These are phyloP conservation scores for Mallotus villosus DNA, from an alignment of 2,797 vertebrate species.

Conservation along the genomic window DNA sequence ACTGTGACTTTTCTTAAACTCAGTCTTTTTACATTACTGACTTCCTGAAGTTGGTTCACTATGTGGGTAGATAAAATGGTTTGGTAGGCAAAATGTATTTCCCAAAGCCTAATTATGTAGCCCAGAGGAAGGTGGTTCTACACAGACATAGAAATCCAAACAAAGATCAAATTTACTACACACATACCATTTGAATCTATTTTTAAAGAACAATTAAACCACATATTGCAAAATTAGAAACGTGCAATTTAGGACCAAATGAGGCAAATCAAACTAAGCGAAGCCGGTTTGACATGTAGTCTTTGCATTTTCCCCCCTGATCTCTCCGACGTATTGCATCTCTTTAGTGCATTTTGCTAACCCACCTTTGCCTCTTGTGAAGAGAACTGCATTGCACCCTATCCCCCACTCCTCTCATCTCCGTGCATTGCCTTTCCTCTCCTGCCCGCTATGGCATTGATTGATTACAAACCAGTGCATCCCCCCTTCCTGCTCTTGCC, in stretches of 20 bases:
- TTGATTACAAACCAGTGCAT: constrained; percentile 70
- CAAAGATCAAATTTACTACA: not conserved
- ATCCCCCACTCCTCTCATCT: constrained; percentile 57
- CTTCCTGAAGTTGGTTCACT: no score
- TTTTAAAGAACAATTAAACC: constrained; percentile 15
- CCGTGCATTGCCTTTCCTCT: constrained; percentile 73
- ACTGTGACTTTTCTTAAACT: no score
- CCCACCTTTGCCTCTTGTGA: constrained; percentile 68
- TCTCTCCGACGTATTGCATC: constrained; percentile 73
- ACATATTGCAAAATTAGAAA: constrained; percentile 29
- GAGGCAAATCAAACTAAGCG: constrained; percentile 40
- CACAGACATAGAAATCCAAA: not conserved
- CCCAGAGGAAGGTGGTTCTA: constrained; percentile 8
- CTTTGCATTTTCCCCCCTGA: constrained; percentile 72
- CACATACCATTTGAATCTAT: not conserved
- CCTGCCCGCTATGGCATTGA: constrained; percentile 71
- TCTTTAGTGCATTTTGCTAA: constrained; percentile 82
- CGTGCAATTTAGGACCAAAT: constrained; percentile 28
- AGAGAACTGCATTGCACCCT: constrained; percentile 74
- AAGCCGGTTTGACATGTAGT: constrained; percentile 83
- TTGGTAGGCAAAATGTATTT: no score
- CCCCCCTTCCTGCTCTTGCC: constrained; percentile 75
- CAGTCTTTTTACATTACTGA: no score
- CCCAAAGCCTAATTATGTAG: no score
- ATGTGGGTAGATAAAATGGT: no score